Evolutionary conservation across 2,888 invertebrate species (phyloP).

Genomic region (Chalcosyrphus nemorum): DNA sequence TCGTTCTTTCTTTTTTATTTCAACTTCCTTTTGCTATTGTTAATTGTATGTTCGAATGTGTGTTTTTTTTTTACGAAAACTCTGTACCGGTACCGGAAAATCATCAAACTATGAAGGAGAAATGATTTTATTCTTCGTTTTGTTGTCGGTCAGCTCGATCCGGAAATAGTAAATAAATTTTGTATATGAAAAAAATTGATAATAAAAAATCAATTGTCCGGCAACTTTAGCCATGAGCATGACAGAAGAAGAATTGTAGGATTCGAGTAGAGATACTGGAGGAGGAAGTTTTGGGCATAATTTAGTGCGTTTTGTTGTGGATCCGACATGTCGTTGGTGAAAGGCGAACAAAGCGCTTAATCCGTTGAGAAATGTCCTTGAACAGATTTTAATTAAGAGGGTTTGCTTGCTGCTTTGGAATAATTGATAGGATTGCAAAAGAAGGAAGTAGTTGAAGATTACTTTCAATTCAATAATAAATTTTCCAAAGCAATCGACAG

Average conservation of each 20-base stretch:
- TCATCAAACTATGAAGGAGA: slow-evolving; percentile 65
- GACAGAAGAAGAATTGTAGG: background rate
- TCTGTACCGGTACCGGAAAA: slow-evolving; percentile 68
- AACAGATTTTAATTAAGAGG: slow-evolving; percentile 43
- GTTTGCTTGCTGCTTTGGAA: background rate
- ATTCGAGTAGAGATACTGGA: background rate
- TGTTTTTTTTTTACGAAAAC: slow-evolving; percentile 52
- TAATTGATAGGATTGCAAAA: slow-evolving; percentile 7
- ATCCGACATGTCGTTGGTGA: slow-evolving; percentile 29
- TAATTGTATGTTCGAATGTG: slow-evolving; percentile 56
- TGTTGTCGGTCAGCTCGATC: slow-evolving; percentile 68
- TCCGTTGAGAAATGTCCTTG: slow-evolving; percentile 58
- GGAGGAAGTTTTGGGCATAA: slow-evolving; percentile 63
- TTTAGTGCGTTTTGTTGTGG: slow-evolving; percentile 47
- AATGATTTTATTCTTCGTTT: slow-evolving; percentile 53
- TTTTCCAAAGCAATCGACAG: no score
- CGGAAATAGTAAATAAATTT: slow-evolving; percentile 72
- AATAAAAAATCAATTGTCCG: slow-evolving; percentile 66
- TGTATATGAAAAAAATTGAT: slow-evolving; percentile 58
- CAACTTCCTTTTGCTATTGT: slow-evolving; percentile 70
- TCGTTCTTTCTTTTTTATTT: slow-evolving; percentile 52
- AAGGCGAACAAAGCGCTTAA: slow-evolving; percentile 54
- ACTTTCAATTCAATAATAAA: no score
- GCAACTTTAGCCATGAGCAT: slow-evolving; percentile 25
- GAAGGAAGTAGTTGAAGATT: background rate